Conservation (phyloP, 2,113 vertebrate genomes). For the Pangasianodon hypophthalmus region DNA sequence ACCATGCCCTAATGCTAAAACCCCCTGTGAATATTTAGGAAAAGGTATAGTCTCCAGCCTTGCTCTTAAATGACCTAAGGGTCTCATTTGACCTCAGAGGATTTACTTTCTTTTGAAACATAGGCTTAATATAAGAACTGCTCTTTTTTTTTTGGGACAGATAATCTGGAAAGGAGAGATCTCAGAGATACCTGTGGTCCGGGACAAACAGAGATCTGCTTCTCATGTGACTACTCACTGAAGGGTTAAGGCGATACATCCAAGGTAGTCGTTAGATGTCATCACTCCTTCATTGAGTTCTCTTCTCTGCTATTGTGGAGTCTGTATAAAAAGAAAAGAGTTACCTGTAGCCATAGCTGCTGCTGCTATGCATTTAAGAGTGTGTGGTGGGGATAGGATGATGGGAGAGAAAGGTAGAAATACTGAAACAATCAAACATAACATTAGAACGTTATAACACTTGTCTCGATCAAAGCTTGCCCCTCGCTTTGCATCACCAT, state of each 20-base stretch:
- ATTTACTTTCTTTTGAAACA: constrained; percentile 44
- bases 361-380: constrained; percentile 38
- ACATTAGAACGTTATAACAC: constrained; percentile 29
- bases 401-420: constrained; percentile 45
- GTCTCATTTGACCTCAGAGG: constrained; percentile 12
- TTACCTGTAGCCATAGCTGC: constrained; percentile 56
- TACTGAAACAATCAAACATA: constrained; percentile 7
- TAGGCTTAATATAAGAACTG: constrained; percentile 14
- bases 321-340: constrained; percentile 64
- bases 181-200: constrained; percentile 30
- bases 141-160: constrained; percentile 25
- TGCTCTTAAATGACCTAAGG: constrained; percentile 8
- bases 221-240: constrained; percentile 32
- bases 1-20: constrained; percentile 66
- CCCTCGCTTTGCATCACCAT: not conserved
- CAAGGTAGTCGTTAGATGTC: constrained; percentile 70
- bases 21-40: constrained; percentile 64
- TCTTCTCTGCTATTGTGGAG: constrained; percentile 62
- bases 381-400: constrained; percentile 62
- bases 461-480: not conserved
- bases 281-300: constrained; percentile 74
- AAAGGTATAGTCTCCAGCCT: constrained; percentile 48
- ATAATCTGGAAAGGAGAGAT: constrained; percentile 26
- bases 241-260: constrained; percentile 62
- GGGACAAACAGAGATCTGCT: not conserved